Evolutionary conservation across 53 echinoderm and acorn worm species (phyloP), one percentile per base, ranked within the genome.

Genomic region (Echinometra lucunter): DNA sequence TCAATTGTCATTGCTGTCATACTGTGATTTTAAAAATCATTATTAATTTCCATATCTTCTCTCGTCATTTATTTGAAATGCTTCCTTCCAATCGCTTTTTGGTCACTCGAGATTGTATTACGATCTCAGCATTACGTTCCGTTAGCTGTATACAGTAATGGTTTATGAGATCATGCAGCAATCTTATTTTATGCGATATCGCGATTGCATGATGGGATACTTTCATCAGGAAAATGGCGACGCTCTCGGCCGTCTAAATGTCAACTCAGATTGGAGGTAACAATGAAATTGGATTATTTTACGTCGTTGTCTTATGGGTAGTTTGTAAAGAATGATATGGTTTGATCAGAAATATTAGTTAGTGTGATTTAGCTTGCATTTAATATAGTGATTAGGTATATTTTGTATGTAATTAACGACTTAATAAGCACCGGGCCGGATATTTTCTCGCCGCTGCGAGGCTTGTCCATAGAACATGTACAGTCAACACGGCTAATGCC

Each of bases 121-220:
- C n/a, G n/a, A n/a, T n/a, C n/a, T n/a, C n/a, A n/a, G n/a, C n/a
- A n/a, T n/a, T n/a, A n/a, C n/a, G n/a, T n/a, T n/a, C n/a, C n/a
- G n/a, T n/a, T n/a, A n/a, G n/a, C n/a, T n/a, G n/a, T n/a, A n/a
- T n/a, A n/a, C n/a, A n/a, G n/a, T n/a, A n/a, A n/a, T n/a, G n/a
- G n/a, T n/a, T 21, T 7, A 5, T 4, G 17, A 78, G 42, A 78
- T 40, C 1, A 19, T 78, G 21, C n/a, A 49, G 13, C 85, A 85
- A 49, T 47, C 49, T 28, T 49, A 4, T 4, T 7, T 16, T 1
- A 21, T 49, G 11, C 27, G n/a, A n/a, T n/a, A n/a, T n/a, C n/a
- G n/a, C n/a, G n/a, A 28, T n/a, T 85, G 85, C 13, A 85, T 49
- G 85, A 85, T 85, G 85, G 85, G 85, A 85, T 85, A 85, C 18